Base-by-base conservation (phyloP, 64 coral and sea anemone genomes). In the Orbicella faveolata region DNA sequence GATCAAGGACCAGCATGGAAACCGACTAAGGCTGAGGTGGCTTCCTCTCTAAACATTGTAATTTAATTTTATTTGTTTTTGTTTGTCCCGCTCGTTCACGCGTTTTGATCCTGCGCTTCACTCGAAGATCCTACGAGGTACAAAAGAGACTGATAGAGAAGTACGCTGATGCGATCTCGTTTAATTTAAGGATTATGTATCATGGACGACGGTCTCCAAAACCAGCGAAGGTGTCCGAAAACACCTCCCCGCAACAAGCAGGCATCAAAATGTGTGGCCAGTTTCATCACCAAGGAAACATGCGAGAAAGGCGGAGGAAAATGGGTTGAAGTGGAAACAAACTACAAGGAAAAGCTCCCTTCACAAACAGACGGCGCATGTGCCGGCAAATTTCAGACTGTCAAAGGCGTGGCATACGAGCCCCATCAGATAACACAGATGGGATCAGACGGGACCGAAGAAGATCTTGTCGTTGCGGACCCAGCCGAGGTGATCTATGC, bases 161-260 rank as follows among this genome's bases (percentile, higher is more conserved):
- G 44, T 6, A 48, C 44, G 7, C 44, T 48, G 44, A 59, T 59
- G 12, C 55, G 12, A 59, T 59, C 55, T 59, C 55, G 55, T 9
- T 77, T 52, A 4, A 21, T 52, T 53, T 1, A 20, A 88, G 87
- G 87, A 52, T 5, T 78, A 2, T 88, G 87, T 41, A 88, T 76
- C 30, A 65, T 85, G 87, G 19, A 48, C 44, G 77, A 88, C 23
- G 52, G 52, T 76, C 73, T 63, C 6, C 0, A 0, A 25, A 15
- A 14, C 7, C n/a, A 63, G 35, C 3, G 2, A 8, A 9, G 13
- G 19, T 88, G 75, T 75, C 87, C 75, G 73, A 70, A 57, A 23
- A 83, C 17, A 26, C 21, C 41, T 17, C 36, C 81, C 20, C 19
- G 64, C 41, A 85, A 34, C 82, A 72, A 12, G 41, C 63, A 4